These are phyloP conservation scores for Conus canariensis DNA, from an alignment of 2,888 invertebrate species.

Conservation along the genomic window DNA sequence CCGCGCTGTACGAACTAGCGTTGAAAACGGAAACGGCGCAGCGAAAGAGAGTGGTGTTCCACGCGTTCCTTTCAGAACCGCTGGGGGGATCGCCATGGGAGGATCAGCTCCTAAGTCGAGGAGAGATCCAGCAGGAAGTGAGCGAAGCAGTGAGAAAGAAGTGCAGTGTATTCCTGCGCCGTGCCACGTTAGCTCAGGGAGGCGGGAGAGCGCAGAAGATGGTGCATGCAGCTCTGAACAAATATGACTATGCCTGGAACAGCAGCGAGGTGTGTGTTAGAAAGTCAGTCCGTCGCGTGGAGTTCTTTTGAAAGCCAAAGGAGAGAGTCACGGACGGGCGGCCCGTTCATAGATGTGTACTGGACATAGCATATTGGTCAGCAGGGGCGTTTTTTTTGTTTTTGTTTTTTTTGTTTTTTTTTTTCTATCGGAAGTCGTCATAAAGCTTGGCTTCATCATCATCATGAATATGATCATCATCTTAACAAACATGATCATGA, in stretches of 20 bases:
- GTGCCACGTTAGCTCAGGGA: not conserved
- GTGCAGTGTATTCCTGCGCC: constrained; percentile 28
- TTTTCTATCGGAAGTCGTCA: too few relatives aligned
- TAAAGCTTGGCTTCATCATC: not conserved
- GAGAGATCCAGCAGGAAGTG: not conserved
- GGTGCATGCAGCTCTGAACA: constrained; percentile 19
- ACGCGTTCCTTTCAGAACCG: not conserved
- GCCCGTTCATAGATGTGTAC: not conserved
- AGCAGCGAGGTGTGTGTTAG: not conserved
- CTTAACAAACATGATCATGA: constrained; percentile 19
- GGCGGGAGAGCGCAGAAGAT: not conserved
- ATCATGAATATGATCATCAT: not conserved
- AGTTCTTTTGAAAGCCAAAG: not conserved
- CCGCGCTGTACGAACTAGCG: constrained; percentile 13
- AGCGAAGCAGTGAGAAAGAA: constrained; percentile 27
- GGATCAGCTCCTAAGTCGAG: not conserved
- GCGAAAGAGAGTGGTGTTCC: constrained; percentile 5
- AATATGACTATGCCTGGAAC: constrained; percentile 37
- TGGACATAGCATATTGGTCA: not conserved
- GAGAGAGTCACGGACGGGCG: not conserved
- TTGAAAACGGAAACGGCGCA: not conserved
- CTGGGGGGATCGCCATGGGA: not conserved
- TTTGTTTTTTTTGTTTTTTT: not conserved
- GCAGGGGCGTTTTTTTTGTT: not conserved
- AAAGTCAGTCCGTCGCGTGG: not conserved